Evolutionary conservation across 2,888 invertebrate genomes (phyloP).

Genomic region (Doris montereyensis): DNA sequence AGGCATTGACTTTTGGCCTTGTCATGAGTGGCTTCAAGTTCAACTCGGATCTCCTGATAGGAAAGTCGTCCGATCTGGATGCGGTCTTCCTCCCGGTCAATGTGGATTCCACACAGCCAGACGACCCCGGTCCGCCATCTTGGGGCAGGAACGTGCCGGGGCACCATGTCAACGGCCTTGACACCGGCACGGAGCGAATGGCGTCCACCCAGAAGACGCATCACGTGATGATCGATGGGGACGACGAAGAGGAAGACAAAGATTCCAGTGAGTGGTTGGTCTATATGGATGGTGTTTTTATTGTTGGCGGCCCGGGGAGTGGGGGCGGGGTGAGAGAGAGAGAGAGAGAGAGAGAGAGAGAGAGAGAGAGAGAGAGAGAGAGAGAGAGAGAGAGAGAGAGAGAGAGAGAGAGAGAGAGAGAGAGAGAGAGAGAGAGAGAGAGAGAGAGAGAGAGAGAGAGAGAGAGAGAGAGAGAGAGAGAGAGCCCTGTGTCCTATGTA

Average conservation of each 20-base stretch:
- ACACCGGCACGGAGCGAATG: no score
- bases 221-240: no score
- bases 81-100: conserved; percentile 57
- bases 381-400: no score
- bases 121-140: conserved; percentile 13
- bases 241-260: not conserved
- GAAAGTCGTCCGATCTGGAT: conserved; percentile 59
- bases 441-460: not conserved
- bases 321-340: no score
- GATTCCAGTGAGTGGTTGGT: conserved; percentile 3
- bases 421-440: not conserved
- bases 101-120: conserved; percentile 3
- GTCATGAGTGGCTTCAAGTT: conserved; percentile 47
- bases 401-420: no score
- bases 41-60: conserved; percentile 53
- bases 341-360: no score
- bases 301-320: not conserved
- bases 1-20: conserved; percentile 39
- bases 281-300: conserved; percentile 1
- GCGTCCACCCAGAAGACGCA: not conserved
- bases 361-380: no score
- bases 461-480: not conserved
- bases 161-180: conserved; percentile 23
- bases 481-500: no score
- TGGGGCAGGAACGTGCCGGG: conserved; percentile 13